These are phyloP conservation scores for Urosaurus nigricauda DNA, from an alignment of 2,797 vertebrate species.

Conservation along the genomic window DNA sequence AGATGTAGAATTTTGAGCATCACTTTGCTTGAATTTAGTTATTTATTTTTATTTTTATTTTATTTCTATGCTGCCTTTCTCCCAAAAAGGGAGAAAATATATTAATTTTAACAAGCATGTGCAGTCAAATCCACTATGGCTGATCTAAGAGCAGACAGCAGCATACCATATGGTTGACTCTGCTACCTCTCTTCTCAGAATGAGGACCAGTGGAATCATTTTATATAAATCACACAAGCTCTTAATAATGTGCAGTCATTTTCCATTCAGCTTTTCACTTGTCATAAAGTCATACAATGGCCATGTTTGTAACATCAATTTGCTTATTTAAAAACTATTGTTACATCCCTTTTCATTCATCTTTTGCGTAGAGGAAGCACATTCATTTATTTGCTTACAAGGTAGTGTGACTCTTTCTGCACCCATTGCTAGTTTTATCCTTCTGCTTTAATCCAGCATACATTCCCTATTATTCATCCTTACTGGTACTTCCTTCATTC, in stretches of 20 bases:
- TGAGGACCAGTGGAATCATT: neutral
- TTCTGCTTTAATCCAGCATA: neutral
- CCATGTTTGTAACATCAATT: neutral
- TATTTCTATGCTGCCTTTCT: too few species aligned
- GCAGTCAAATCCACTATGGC: neutral
- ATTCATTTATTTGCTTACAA: neutral
- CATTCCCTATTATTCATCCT: neutral
- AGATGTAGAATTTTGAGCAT: too few species aligned
- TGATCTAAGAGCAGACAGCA: neutral
- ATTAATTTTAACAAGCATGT: too few species aligned
- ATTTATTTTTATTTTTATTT: too few species aligned
- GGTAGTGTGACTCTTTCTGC: neutral
- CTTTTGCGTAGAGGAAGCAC: neutral
- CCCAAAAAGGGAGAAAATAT: too few species aligned
- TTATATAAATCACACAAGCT: neutral
- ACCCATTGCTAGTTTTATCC: neutral
- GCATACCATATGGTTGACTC: neutral
- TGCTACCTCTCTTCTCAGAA: neutral
- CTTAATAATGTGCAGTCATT: neutral
- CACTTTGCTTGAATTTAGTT: too few species aligned
- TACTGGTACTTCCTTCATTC: neutral
- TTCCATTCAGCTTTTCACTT: neutral
- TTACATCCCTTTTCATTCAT: neutral
- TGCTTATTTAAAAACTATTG: neutral
- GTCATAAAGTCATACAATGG: neutral